Percentiles rank a stretch among this genome's conserved stretches.
Conservation (phyloP, 2,888 invertebrate genomes). For the Drosophila mulleri region DNA sequence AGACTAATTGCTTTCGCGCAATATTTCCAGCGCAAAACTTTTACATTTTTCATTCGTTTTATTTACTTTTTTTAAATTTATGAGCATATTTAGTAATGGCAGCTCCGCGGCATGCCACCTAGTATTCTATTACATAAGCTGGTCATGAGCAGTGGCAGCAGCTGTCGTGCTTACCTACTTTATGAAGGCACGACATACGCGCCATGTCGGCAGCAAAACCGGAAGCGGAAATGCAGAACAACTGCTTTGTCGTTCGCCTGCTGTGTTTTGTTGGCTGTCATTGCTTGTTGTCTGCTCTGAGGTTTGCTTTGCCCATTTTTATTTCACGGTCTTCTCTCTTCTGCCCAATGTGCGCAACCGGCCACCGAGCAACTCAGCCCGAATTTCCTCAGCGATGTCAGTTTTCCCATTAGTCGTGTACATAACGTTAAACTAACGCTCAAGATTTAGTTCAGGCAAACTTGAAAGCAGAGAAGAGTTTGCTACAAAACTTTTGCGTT, state of each 20-base stretch:
- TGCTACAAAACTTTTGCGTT: slow-evolving; percentile 57
- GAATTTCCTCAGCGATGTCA: slow-evolving; percentile 60
- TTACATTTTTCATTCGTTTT: slow-evolving; percentile 9
- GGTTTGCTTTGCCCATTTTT: slow-evolving; percentile 31
- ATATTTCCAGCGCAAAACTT: slow-evolving; percentile 53
- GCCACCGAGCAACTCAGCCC: slow-evolving; percentile 22
- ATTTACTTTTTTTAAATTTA: slow-evolving; percentile 55
- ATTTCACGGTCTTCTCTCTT: slow-evolving; percentile 5
- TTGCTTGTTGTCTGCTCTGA: slow-evolving; percentile 31
- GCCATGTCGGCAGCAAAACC: slow-evolving; percentile 36
- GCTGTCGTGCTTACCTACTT: slow-evolving; percentile 33
- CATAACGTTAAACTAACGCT: slow-evolving; percentile 61
- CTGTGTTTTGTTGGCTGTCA: slow-evolving; percentile 38
- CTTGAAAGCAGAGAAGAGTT: slow-evolving; percentile 56
- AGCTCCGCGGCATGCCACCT: slow-evolving; percentile 15
- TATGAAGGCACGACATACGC: slow-evolving; percentile 19
- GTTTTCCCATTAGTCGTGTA: slow-evolving; percentile 69
- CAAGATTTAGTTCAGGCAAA: slow-evolving; percentile 62
- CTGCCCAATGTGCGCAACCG: neutral
- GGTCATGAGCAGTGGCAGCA: slow-evolving; percentile 26
- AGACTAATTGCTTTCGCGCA: slow-evolving; percentile 76
- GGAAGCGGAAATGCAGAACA: slow-evolving; percentile 78
- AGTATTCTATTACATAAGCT: slow-evolving; percentile 40
- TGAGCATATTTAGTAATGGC: slow-evolving; percentile 54
- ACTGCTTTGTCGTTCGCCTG: slow-evolving; percentile 56